Evolutionary conservation across 1,140 invertebrate genomes (phyloP).

Genomic region (Physella acuta): DNA sequence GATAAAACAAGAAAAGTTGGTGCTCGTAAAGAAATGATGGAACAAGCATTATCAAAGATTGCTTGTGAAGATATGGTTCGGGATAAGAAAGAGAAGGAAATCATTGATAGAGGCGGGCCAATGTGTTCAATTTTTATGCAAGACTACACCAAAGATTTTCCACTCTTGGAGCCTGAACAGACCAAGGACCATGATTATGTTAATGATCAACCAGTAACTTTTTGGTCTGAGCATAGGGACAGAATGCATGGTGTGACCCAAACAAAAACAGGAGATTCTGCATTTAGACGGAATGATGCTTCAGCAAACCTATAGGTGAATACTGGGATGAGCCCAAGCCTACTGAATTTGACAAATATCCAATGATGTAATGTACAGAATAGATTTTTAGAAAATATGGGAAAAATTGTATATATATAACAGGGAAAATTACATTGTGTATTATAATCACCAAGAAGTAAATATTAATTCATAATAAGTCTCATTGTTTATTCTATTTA

Average conservation of each 20-base stretch:
- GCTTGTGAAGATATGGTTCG: slow-evolving; percentile 15
- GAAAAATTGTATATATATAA: too few relatives aligned
- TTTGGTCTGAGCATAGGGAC: slow-evolving; percentile 59
- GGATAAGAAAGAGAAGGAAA: slow-evolving; percentile 4
- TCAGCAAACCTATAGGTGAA: slow-evolving; percentile 51
- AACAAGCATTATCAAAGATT: slow-evolving; percentile 19
- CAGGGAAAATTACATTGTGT: too few relatives aligned
- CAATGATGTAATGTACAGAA: slow-evolving; percentile 54
- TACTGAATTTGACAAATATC: slow-evolving; percentile 49
- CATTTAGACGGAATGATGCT: slow-evolving; percentile 56
- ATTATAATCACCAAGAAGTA: too few relatives aligned
- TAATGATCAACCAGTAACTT: slow-evolving; percentile 58
- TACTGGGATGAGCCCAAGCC: slow-evolving; percentile 46
- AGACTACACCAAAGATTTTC: slow-evolving; percentile 26
- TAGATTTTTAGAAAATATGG: too few relatives aligned
- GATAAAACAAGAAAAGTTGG: slow-evolving; percentile 43
- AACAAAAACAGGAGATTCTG: slow-evolving; percentile 49
- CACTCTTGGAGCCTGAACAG: not conserved
- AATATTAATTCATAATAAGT: too few relatives aligned
- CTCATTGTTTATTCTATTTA: too few relatives aligned
- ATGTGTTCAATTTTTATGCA: slow-evolving; percentile 22
- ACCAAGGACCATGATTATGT: slow-evolving; percentile 54
- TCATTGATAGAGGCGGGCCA: not conserved
- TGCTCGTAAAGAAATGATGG: slow-evolving; percentile 26
- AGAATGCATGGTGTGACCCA: slow-evolving; percentile 49